phyloP scores from a whole-genome alignment of 2,888 invertebrate species.

The Diploptera punctata region DNA sequence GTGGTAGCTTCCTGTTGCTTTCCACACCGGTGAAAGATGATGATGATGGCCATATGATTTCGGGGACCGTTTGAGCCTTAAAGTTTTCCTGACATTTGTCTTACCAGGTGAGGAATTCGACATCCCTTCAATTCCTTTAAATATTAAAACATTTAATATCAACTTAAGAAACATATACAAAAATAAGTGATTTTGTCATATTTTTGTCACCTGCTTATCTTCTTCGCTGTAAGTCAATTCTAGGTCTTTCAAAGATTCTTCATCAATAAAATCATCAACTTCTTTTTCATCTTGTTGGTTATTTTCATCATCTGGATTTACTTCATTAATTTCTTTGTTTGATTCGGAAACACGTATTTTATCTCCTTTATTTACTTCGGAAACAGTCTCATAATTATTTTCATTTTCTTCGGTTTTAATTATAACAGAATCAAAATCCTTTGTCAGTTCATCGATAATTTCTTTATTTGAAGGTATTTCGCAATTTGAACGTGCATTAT shows the following conservation, averaged over 20 bases:
- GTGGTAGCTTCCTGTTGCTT: no score
- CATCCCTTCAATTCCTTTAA: no score
- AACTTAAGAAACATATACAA: no score
- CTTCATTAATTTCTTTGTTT: background rate
- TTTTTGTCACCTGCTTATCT: slow-evolving; percentile 65
- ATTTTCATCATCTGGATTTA: background rate
- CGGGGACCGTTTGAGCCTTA: no score
- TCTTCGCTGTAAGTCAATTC: slow-evolving; percentile 72
- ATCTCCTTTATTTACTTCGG: background rate
- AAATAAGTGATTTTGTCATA: no score
- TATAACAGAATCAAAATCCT: slow-evolving; percentile 54
- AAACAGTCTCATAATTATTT: slow-evolving; percentile 15
- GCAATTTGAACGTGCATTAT: background rate
- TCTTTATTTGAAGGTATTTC: slow-evolving; percentile 60
- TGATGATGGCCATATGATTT: no score
- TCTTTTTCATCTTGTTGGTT: slow-evolving; percentile 37
- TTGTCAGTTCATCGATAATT: slow-evolving; percentile 68
- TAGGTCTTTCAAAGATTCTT: slow-evolving; percentile 62
- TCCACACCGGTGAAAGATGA: no score
- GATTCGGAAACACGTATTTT: background rate
- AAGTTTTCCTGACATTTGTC: no score
- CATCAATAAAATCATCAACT: slow-evolving; percentile 59
- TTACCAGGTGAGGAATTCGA: no score
- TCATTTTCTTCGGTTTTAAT: slow-evolving; percentile 21
- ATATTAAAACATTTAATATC: no score